Evolutionary conservation across 1,140 invertebrate species (phyloP), one percentile per base, ranked within the genome.

Genomic region (Drosophila cardini): DNA sequence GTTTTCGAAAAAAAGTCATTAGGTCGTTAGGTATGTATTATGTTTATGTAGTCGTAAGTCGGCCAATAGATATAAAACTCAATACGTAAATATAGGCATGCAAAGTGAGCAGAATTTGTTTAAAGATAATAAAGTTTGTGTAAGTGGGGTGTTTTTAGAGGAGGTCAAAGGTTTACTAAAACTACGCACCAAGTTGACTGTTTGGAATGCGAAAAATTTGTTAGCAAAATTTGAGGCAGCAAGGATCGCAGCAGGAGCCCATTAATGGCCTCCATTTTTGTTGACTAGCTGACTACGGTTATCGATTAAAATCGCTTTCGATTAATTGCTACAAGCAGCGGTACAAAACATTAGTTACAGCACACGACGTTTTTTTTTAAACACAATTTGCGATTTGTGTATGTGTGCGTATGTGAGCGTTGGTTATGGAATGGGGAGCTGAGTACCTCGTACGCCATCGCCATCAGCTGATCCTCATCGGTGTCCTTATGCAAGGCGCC

Each of bases 381-480:
- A 57, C 63, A 67, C 68, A 64, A 18, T 68, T 67, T 65, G 45
- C 58, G n/a, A 62, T 45, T 26, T 26, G 45, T 48, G 69, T 56
- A 26, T 42, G 58, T 40, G 21, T 50, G 45, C 15, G 53, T 30
- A 45, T 68, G 9, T 62, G 18, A 40, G 36, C 42, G 68, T 56
- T 50, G 32, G 36, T 53, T 43, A 56, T 65, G 46, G 30, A 65
- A 46, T 48, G 58, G 67, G 50, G 21, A 26, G 36, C 57, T 69
- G 68, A 62, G 53, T 90, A 90, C 86, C 86, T 90, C 85, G 45
- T 90, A 85, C 53, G 86, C 85, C 74, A 90, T 50, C 3, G 84
- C 86, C 80, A 90, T 90, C 21, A 83, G 76, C 36, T 85, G 85
- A 76, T 90, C 74, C 50, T 91, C 89, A 38, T 90, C 81, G 52